A percentile compares a stretch with the other conserved stretches of the same genome.
phyloP scores from a whole-genome alignment of 2,888 invertebrate genomes.

The Hemaris fuciformis region DNA sequence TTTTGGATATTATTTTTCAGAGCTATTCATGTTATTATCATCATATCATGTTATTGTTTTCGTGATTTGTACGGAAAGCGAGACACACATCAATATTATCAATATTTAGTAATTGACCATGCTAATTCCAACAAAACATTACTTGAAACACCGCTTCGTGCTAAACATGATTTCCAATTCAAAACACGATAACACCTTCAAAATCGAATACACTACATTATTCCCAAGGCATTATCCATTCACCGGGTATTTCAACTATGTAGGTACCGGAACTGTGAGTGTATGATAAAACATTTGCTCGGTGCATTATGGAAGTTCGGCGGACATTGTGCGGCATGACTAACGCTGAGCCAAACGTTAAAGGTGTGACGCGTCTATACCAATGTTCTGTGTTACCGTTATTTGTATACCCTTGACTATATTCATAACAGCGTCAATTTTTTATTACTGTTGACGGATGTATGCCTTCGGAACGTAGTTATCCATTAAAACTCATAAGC shows the following conservation, averaged over 20 bases:
- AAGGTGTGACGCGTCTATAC: background rate
- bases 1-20: too few relatives aligned
- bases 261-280: slow-evolving; percentile 2
- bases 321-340: slow-evolving; percentile 4
- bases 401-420: background rate
- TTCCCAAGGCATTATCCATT: slow-evolving; percentile 10
- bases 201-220: background rate
- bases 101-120: too few relatives aligned
- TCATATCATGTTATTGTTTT: too few relatives aligned
- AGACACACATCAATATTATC: too few relatives aligned
- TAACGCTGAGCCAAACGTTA: background rate
- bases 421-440: background rate
- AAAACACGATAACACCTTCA: background rate
- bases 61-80: too few relatives aligned
- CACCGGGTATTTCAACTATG: background rate
- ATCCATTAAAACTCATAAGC: too few relatives aligned
- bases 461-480: too few relatives aligned
- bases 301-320: slow-evolving; percentile 1
- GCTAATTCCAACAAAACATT: too few relatives aligned
- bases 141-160: background rate
- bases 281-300: background rate
- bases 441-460: background rate
- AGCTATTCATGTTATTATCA: too few relatives aligned
- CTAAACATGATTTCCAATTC: background rate
- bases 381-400: slow-evolving; percentile 1